These are phyloP conservation scores for Chloropsis hardwickii DNA, from an alignment of 2,113 vertebrate species.

Conservation along the genomic window DNA sequence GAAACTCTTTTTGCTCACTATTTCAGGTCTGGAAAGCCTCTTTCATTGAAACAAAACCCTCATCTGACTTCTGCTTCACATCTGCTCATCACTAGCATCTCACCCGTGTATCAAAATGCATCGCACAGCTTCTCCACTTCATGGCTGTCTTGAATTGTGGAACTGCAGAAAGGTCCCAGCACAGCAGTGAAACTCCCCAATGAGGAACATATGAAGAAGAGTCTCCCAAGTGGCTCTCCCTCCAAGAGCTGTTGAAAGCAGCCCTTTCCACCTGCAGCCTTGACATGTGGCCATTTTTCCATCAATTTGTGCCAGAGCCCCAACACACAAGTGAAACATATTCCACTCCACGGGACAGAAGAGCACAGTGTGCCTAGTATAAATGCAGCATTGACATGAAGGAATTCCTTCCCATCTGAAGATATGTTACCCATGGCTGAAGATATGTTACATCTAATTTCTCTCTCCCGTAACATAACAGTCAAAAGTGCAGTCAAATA, in stretches of 20 bases:
- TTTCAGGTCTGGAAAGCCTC: not conserved
- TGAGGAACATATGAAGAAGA: rapidly evolving
- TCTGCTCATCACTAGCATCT: not conserved
- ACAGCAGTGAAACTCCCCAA: not conserved
- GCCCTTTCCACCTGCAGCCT: not conserved
- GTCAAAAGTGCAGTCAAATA: not conserved
- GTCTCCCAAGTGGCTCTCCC: not conserved
- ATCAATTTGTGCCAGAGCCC: not conserved
- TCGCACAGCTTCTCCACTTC: not conserved
- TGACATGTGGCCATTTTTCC: not conserved
- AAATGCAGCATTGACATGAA: not conserved
- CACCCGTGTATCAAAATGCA: not conserved
- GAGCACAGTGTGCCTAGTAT: not conserved
- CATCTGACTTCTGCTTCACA: not conserved
- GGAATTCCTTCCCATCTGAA: not conserved
- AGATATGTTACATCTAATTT: not conserved
- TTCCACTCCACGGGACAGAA: not conserved
- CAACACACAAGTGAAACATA: rapidly evolving
- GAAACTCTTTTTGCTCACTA: not conserved
- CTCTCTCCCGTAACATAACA: not conserved
- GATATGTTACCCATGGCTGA: rapidly evolving
- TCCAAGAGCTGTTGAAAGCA: not conserved
- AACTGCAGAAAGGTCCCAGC: not conserved
- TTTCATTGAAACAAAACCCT: not conserved
- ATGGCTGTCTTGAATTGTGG: not conserved